Base-by-base conservation (phyloP, 53 echinoderm and acorn worm species). In the Echinometra lucunter region DNA sequence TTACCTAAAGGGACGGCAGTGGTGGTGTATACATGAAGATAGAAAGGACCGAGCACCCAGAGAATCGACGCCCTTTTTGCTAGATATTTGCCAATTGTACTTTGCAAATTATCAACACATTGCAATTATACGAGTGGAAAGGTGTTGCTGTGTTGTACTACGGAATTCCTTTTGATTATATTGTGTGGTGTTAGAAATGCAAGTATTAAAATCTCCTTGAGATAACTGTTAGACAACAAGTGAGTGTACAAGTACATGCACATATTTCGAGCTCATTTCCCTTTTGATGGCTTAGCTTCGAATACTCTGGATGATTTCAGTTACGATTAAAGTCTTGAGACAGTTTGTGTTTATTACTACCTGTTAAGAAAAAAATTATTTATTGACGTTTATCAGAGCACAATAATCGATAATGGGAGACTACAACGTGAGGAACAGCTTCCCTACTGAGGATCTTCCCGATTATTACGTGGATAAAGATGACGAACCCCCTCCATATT, bases 361-460 rank as follows among this genome's bases (percentile, higher is more conserved):
- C 74, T 74, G 37, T 74, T 74, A 74, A 74, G 78, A 42, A 21
- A 53, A 53, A 53, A 9, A 53, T 53, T 19, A 19, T 78, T 42
- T 40, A 1, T 19, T 0, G 40, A 75, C 75, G 75, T 6, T 78
- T 21, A 30, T 78, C 35, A 21, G 78, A 40, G 78, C 19, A 40
- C 38, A 16, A 0, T 21, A 34, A 38, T 75, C 16, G 7, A 78
- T 42, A 40, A 88, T 88, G 88, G 88, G 88, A 44, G 88, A 88
- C 56, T 88, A 88, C 88, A 88, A 88, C 88, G 88, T 88, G 56
- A 49, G 88, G 18, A 88, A 88, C 18, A 88, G 88, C 55, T 88
- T 88, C 34, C 88, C 88, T 28, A 13, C 55, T 6, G 88, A 88
- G 0, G 88, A 88, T 21, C 78, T 78, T 19, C 78, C 78, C 37